Base-by-base conservation (phyloP, 2,797 vertebrate genomes). In the Protosalanx chinensis region DNA sequence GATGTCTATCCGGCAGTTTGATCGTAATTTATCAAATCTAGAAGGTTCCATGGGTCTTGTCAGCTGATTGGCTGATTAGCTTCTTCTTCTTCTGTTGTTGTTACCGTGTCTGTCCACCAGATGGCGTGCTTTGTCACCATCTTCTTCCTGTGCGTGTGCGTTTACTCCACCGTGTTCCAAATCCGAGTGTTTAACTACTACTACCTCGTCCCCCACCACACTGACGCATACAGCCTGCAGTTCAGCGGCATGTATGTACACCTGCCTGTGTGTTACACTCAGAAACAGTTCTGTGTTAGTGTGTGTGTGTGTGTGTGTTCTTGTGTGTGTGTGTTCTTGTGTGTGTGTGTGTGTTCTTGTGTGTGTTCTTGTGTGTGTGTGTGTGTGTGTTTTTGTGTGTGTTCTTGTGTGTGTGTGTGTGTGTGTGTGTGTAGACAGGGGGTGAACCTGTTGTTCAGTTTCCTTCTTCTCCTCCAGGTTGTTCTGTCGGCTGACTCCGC, bases 121-220 rank as follows among this genome's bases (percentile, higher is more conserved):
- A 93, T 97, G 92, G 95, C 93, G 81, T 98, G 95, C 78, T 97
- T 98, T 78, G 83, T 96, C 85, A 95, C 92, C 35, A 96, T 98
- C 83, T 94, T 97, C 88, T 98, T 97, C 91, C 84, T 98, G 75
- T 97, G 96, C 71, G 93, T 95, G 81, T 98, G 96, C 70, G 94
- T 97, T 81, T 98, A 98, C 84, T 97, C 95, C 75, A 97, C 96
- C 2, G 96, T 98, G 79, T 98, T 98, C 92, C 92, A 93, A 72
- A 98, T 98, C 76, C 91, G 96, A 57, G 90, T 98, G 33, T 98
- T 98, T 88, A 96, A 98, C 88, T 98, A 97, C 85, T 98, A 96
- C 41, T 92, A 96, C 82, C 92, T 98, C 88, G 95, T 94, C 64
- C 94, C 96, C 6, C 95, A 97, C 79, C 97, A 98, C 86, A 98